Evolutionary conservation across 2,797 vertebrate genomes (phyloP).

Genomic region (Leptoclinus maculatus): DNA sequence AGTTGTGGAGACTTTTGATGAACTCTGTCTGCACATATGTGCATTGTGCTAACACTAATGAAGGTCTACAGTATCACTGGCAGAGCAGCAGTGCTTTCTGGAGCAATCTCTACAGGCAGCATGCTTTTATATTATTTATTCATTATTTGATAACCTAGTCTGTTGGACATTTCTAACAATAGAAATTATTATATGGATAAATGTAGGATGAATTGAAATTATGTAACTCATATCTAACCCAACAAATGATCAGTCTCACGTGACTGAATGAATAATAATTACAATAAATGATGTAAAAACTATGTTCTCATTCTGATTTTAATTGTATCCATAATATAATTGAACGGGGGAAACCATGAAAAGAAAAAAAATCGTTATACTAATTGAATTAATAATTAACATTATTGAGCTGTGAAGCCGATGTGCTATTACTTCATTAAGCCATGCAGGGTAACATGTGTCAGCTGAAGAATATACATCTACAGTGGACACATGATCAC

Average conservation of each 20-base stretch:
- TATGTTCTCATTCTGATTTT: not conserved
- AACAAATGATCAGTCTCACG: not conserved
- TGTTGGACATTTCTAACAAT: not conserved
- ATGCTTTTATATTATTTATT: not conserved
- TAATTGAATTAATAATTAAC: not conserved
- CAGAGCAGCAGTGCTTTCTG: not conserved
- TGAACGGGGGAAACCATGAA: not conserved
- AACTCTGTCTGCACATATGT: not conserved
- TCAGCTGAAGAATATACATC: conserved; percentile 5
- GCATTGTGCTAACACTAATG: not conserved
- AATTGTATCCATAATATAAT: not conserved
- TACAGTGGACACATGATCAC: conserved; percentile 2
- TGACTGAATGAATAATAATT: not conserved
- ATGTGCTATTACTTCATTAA: conserved; percentile 10
- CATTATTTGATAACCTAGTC: not conserved
- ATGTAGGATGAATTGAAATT: not conserved
- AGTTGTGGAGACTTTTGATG: not conserved
- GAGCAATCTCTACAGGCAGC: not conserved
- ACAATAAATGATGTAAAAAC: not conserved
- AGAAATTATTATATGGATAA: not conserved
- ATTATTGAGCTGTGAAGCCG: conserved; percentile 2
- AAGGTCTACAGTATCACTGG: not conserved
- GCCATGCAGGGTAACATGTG: conserved; percentile 6
- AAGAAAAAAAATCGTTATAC: too few species aligned
- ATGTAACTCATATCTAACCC: not conserved